phyloP scores from a whole-genome alignment of 2,888 invertebrate genomes.

The Philereme transversata region DNA sequence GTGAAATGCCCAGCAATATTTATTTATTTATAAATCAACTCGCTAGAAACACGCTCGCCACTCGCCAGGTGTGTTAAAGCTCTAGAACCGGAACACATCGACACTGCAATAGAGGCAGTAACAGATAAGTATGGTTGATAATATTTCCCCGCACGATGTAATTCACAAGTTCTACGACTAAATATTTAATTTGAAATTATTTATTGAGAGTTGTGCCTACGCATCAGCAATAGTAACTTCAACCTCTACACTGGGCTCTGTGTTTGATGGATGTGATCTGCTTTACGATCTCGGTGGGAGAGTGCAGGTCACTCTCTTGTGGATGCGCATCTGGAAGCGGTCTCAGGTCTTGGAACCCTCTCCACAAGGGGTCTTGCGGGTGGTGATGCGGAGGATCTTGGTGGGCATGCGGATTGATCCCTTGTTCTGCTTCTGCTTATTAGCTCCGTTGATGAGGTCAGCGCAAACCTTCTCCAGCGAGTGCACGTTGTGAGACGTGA shows the following conservation, averaged over 20 bases:
- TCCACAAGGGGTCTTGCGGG: slow-evolving; percentile 99
- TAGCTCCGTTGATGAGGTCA: slow-evolving; percentile 97
- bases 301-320: slow-evolving; percentile 98
- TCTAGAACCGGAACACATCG: no score
- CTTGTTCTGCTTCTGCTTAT: slow-evolving; percentile 92
- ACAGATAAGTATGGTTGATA: no score
- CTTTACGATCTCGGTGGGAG: slow-evolving; percentile 99
- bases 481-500: slow-evolving; percentile 98
- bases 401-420: slow-evolving; percentile 99
- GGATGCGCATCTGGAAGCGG: slow-evolving; percentile 98
- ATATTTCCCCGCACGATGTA: no score
- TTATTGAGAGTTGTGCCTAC: slow-evolving; percentile 79
- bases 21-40: no score
- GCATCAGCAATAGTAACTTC: slow-evolving; percentile 99
- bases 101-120: no score
- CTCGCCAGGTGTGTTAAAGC: no score
- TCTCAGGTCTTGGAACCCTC: slow-evolving; percentile 99
- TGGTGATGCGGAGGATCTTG: slow-evolving; percentile 98
- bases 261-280: slow-evolving; percentile 99
- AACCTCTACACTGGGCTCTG: slow-evolving; percentile 99
- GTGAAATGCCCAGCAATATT: no score
- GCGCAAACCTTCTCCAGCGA: slow-evolving; percentile 99
- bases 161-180: no score
- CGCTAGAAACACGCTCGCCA: no score
- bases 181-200: slow-evolving; percentile 52